These are phyloP conservation scores for Sympetrum striolatum DNA, from an alignment of 2,888 invertebrate species.

Conservation along the genomic window DNA sequence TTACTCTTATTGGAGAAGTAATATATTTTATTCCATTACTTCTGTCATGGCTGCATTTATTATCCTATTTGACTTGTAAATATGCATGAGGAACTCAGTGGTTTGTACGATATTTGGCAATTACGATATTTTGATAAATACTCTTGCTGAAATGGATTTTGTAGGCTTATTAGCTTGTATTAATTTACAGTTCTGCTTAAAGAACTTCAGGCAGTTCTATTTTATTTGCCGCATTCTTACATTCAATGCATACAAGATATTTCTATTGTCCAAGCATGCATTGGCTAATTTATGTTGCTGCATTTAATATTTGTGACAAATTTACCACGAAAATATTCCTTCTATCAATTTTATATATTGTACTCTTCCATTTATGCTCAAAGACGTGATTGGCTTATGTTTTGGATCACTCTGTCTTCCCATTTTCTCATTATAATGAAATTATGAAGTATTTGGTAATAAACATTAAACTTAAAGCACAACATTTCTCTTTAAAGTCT, in stretches of 20 bases:
- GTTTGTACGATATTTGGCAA: not conserved
- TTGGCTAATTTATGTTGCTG: not conserved
- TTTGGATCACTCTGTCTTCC: conserved; percentile 30
- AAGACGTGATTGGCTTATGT: conserved; percentile 3
- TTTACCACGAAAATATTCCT: not conserved
- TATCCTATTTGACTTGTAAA: not conserved
- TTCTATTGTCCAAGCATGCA: not conserved
- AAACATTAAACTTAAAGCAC: not conserved
- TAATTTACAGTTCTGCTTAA: not conserved
- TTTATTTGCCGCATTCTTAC: not conserved
- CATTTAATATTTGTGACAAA: conserved; percentile 18
- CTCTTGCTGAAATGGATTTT: no score
- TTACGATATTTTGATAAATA: no score
- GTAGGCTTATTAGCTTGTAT: no score
- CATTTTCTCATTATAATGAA: not conserved
- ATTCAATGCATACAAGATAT: conserved; percentile 2
- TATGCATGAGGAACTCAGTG: conserved; percentile 6
- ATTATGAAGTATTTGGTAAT: not conserved
- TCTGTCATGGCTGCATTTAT: not conserved
- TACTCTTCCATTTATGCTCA: not conserved
- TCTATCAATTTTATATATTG: not conserved
- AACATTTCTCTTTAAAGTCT: conserved; percentile 1
- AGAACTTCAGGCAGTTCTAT: not conserved
- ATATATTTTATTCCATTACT: not conserved
- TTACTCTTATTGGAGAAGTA: not conserved